These are phyloP conservation scores for Stomorhina lunata DNA, from an alignment of 2,888 invertebrate species.

Conservation along the genomic window DNA sequence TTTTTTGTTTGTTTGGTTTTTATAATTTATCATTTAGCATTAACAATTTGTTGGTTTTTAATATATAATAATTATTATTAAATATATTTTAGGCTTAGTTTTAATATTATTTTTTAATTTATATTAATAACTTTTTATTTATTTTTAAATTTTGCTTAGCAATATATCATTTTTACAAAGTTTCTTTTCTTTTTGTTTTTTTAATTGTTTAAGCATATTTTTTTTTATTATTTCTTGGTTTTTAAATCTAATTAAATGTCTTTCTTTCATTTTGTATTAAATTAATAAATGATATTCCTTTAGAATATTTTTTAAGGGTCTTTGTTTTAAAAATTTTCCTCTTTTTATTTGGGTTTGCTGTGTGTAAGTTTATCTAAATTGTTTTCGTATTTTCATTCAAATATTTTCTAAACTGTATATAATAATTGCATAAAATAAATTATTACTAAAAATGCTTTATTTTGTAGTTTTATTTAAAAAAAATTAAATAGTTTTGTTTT, in stretches of 20 bases:
- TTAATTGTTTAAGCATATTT: slow-evolving; percentile 49
- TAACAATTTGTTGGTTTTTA: slow-evolving; percentile 57
- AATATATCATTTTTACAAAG: slow-evolving; percentile 61
- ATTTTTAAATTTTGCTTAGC: slow-evolving; percentile 59
- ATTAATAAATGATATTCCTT: background rate
- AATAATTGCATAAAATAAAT: slow-evolving; percentile 59
- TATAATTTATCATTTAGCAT: slow-evolving; percentile 64
- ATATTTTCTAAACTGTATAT: slow-evolving; percentile 59
- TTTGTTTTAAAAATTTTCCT: slow-evolving; percentile 18
- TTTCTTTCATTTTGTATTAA: slow-evolving; percentile 22
- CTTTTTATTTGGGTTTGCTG: slow-evolving; percentile 36
- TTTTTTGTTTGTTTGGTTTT: slow-evolving; percentile 5
- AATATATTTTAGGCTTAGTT: slow-evolving; percentile 8
- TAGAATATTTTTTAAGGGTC: slow-evolving; percentile 11
- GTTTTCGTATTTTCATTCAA: slow-evolving; percentile 21
- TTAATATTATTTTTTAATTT: slow-evolving; percentile 14
- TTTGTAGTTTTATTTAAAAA: slow-evolving; percentile 15
- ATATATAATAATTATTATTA: slow-evolving; percentile 18
- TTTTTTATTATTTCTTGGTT: slow-evolving; percentile 29
- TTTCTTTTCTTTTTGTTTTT: background rate
- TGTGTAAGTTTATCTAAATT: slow-evolving; percentile 64
- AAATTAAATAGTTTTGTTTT: slow-evolving; percentile 1
- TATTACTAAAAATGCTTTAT: slow-evolving; percentile 44
- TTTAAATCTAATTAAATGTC: background rate
- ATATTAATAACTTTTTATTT: slow-evolving; percentile 51